Conservation (phyloP, 2,113 vertebrate genomes). For the Scomber japonicus region DNA sequence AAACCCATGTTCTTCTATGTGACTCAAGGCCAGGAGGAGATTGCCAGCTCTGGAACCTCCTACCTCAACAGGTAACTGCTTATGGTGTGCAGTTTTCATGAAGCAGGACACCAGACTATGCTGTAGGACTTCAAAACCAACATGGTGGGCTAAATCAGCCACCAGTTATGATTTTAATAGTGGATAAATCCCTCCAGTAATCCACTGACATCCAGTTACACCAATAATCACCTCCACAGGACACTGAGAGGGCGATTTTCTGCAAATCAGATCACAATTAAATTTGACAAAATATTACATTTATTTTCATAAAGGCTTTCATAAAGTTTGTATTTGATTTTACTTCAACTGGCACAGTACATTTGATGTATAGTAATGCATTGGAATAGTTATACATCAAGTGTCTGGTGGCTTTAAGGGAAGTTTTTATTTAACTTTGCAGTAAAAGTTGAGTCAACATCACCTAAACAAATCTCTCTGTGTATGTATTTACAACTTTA, state of each 20-base stretch:
- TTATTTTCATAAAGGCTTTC: too few relatives aligned
- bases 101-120: too few relatives aligned
- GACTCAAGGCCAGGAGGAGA: constrained; percentile 98
- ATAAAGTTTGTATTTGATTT: too few relatives aligned
- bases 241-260: neutral
- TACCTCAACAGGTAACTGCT: constrained; percentile 96
- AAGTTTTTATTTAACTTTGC: neutral
- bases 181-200: neutral
- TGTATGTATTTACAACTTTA: neutral
- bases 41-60: constrained; percentile 98
- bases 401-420: neutral
- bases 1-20: constrained; percentile 99
- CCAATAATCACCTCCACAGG: neutral
- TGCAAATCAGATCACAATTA: too few relatives aligned
- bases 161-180: neutral
- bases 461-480: neutral
- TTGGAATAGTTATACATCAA: too few relatives aligned
- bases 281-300: too few relatives aligned
- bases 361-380: too few relatives aligned
- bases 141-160: neutral
- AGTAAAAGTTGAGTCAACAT: neutral
- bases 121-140: neutral
- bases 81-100: neutral
- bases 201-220: neutral
- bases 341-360: too few relatives aligned